These are phyloP conservation scores for Tinea trinotella DNA, from an alignment of 2,888 invertebrate genomes.

Conservation along the genomic window DNA sequence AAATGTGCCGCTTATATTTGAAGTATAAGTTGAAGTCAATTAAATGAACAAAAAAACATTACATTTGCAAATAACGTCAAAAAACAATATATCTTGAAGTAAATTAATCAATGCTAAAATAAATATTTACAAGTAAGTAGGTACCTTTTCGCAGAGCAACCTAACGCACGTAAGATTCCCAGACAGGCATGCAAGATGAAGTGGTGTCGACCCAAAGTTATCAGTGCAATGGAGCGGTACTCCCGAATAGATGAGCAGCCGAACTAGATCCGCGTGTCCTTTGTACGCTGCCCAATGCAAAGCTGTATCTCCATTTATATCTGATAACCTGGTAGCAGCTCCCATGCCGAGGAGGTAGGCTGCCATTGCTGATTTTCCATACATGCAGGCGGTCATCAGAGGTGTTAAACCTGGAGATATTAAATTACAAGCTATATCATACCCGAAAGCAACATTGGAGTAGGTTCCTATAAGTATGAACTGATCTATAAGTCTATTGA, in stretches of 20 bases:
- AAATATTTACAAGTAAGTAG: no score
- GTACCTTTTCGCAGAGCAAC: conserved; percentile 88
- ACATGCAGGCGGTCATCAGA: conserved; percentile 93
- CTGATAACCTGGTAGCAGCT: conserved; percentile 86
- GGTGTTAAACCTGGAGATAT: conserved; percentile 80
- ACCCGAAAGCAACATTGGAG: background rate
- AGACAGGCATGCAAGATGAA: conserved; percentile 91
- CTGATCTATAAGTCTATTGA: no score
- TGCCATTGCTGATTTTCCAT: conserved; percentile 91
- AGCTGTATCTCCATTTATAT: conserved; percentile 94
- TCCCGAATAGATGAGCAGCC: conserved; percentile 91
- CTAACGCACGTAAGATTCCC: conserved; percentile 91
- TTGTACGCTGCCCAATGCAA: conserved; percentile 96
- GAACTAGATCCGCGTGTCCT: conserved; percentile 90
- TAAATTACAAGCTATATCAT: background rate
- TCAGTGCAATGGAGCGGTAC: conserved; percentile 91
- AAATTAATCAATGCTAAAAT: no score
- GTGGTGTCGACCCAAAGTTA: conserved; percentile 92
- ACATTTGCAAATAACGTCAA: no score
- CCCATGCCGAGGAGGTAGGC: conserved; percentile 93
- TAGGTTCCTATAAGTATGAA: no score
- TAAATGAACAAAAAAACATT: no score
- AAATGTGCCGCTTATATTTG: no score
- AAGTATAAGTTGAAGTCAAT: no score
- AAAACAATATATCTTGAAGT: no score